phyloP scores from a whole-genome alignment of 2,888 invertebrate species.

The Meghimatium bilineatum region DNA sequence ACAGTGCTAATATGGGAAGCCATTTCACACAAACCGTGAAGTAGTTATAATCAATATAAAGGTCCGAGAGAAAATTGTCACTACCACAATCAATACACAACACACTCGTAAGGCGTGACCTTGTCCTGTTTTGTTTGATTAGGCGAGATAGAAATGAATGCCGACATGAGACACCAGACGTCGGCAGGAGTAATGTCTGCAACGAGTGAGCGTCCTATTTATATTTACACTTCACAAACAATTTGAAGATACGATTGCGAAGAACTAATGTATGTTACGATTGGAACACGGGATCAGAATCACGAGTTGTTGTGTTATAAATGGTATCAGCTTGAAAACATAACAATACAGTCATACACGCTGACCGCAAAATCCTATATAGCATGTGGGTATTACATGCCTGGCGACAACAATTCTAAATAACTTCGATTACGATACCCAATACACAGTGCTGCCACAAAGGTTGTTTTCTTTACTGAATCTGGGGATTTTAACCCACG shows the following conservation, averaged over 20 bases:
- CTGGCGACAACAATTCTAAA: background rate
- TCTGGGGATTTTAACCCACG: too few species aligned
- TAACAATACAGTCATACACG: background rate
- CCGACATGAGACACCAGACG: background rate
- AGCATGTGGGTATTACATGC: conserved; percentile 2
- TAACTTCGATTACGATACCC: background rate
- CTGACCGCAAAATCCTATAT: background rate
- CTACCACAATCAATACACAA: background rate
- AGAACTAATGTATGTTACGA: background rate
- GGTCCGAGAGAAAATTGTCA: background rate
- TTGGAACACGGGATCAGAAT: background rate
- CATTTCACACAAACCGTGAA: conserved; percentile 30
- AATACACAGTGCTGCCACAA: too few species aligned
- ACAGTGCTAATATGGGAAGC: conserved; percentile 55
- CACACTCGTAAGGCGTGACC: too few species aligned
- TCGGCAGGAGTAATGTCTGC: background rate
- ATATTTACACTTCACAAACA: background rate
- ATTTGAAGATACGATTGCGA: background rate
- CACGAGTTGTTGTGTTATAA: background rate
- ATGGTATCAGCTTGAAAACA: background rate
- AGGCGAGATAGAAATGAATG: background rate
- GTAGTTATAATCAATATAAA: background rate
- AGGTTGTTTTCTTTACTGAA: too few species aligned
- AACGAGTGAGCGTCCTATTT: background rate
- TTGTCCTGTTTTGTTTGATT: background rate